Percentiles rank a stretch among this genome's conserved stretches.
phyloP scores from a whole-genome alignment of 2,888 invertebrate genomes.

The Melanophora roralis region DNA sequence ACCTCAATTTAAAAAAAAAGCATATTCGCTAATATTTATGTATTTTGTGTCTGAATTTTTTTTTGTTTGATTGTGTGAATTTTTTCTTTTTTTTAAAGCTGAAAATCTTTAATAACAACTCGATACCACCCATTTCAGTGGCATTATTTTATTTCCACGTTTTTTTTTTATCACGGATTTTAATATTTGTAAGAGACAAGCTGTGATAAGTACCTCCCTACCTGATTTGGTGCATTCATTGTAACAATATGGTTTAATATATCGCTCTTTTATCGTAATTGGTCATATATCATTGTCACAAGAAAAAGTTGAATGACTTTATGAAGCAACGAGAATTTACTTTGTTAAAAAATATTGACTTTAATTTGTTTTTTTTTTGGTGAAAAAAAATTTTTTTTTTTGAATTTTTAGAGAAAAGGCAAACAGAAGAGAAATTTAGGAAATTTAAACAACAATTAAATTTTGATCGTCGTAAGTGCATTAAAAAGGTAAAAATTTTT shows the following conservation, averaged over 20 bases:
- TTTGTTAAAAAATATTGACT: background rate
- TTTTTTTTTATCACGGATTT: background rate
- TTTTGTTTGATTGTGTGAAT: background rate
- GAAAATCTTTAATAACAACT: slow-evolving; percentile 44
- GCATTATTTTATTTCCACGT: background rate
- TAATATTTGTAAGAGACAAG: background rate
- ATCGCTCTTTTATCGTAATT: too few relatives aligned
- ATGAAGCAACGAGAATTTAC: too few relatives aligned
- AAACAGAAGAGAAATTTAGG: too few relatives aligned
- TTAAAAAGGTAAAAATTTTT: too few relatives aligned
- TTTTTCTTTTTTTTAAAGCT: slow-evolving; percentile 7
- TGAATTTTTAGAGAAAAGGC: too few relatives aligned
- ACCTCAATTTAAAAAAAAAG: slow-evolving; percentile 20
- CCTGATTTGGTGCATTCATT: background rate
- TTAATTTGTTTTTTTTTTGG: background rate
- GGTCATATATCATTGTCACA: slow-evolving; percentile 20
- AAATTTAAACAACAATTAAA: too few relatives aligned
- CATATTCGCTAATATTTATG: too few relatives aligned
- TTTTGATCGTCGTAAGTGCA: too few relatives aligned
- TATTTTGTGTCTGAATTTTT: background rate
- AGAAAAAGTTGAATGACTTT: slow-evolving; percentile 3
- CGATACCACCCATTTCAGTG: background rate
- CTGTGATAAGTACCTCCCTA: background rate
- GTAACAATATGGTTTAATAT: too few relatives aligned
- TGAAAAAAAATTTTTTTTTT: too few relatives aligned